Evolutionary conservation across 1,140 invertebrate genomes (phyloP).

Genomic region (Coptotermes formosanus): DNA sequence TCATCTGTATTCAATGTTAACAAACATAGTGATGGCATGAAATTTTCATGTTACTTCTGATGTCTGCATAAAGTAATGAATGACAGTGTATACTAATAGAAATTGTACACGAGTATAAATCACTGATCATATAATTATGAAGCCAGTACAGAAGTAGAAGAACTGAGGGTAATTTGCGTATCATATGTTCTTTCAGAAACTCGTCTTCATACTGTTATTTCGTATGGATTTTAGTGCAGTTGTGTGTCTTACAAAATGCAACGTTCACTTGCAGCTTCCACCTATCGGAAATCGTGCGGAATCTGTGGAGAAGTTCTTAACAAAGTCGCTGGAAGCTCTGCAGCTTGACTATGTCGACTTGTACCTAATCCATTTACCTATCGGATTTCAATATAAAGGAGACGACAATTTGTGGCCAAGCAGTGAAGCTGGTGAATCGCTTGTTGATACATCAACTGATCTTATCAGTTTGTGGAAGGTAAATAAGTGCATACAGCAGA

Average conservation of each 20-base stretch:
- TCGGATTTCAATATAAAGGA: slow-evolving; percentile 40
- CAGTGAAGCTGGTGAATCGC: slow-evolving; percentile 58
- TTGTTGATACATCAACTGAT: slow-evolving; percentile 65
- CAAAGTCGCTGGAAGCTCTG: slow-evolving; percentile 62
- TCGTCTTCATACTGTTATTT: too few species aligned
- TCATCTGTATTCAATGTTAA: too few species aligned
- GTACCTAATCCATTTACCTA: slow-evolving; percentile 64
- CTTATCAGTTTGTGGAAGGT: slow-evolving; percentile 74
- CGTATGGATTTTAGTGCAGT: too few species aligned
- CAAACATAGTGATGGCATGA: too few species aligned
- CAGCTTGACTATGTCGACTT: slow-evolving; percentile 72
- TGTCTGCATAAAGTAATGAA: too few species aligned
- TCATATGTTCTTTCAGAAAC: too few species aligned
- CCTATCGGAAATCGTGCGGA: slow-evolving; percentile 57
- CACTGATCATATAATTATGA: too few species aligned
- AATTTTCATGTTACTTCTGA: too few species aligned
- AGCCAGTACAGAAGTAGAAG: too few species aligned
- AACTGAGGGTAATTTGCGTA: too few species aligned
- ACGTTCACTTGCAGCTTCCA: slow-evolving; percentile 34
- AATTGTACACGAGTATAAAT: too few species aligned
- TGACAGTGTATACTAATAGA: too few species aligned
- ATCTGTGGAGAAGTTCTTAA: slow-evolving; percentile 53
- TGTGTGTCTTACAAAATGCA: not conserved
- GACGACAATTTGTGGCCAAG: slow-evolving; percentile 34
- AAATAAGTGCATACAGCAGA: slow-evolving; percentile 28